Evolutionary conservation across 1,140 invertebrate species (phyloP), one percentile per base, ranked within the genome.

Genomic region (Drosophila tropicalis): DNA sequence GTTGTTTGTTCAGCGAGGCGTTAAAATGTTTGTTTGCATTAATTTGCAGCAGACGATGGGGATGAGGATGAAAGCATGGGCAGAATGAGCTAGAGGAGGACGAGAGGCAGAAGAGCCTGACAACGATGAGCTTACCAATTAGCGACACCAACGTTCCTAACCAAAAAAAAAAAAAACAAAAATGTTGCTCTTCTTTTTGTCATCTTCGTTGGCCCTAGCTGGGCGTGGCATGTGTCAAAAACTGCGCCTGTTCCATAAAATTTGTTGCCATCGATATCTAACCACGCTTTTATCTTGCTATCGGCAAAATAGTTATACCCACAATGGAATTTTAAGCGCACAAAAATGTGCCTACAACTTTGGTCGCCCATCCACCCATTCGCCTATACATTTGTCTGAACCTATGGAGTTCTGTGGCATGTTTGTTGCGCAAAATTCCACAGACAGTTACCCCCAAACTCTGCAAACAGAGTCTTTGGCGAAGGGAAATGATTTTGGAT

Each of bases 11-110:
- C 79, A 71, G 76, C 83, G 79, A 79, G 83, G 83, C 83, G 83
- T 87, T 87, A 87, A 87, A 87, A 87, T 87, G 83, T 87, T 87
- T 87, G 83, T 87, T 87, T 87, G 79, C 83, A 87, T 87, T 89
- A 87, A 87, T 87, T 87, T 87, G 83, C 75, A 70, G 68, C 83
- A 85, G 83, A 76, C 83, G 72, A 68, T 71, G 74, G 76, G 64
- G 69, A 63, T 32, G 73, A 70, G 79, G 36, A 39, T 39, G 36
- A 39, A 12, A 60, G 44, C 67, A n/a, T 54, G 69, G 57, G 36
- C 32, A 58, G 55, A 62, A 47, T 56, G 58, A 10, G 19, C 62
- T 58, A 76, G 73, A 69, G 47, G 57, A 36, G 25, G 57, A 41
- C 32, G 32, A 32, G 10, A 15, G 51, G n/a, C 19, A 22, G 25